Percentiles rank a stretch among this genome's conserved stretches.
Conservation (phyloP, 2,888 invertebrate species). For the Drymonia ruficornis region DNA sequence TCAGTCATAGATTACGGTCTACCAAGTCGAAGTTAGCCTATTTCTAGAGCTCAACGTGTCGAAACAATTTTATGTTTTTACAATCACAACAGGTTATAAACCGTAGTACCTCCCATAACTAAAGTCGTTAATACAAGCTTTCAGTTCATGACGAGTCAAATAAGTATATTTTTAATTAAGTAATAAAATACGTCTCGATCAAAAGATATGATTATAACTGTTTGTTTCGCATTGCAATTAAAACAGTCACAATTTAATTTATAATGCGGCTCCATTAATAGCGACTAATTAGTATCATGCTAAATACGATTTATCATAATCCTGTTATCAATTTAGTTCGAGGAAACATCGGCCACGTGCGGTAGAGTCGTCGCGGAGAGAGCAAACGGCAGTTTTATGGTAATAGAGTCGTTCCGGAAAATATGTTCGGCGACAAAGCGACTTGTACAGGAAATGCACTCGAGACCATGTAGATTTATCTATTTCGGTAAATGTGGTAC, state of each 20-base stretch:
- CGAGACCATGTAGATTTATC: conserved; percentile 60
- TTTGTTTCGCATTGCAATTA: not conserved
- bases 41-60: no score
- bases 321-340: conserved; percentile 30
- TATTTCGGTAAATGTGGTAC: conserved; percentile 34
- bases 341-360: conserved; percentile 63
- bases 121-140: not conserved
- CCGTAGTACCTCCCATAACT: no score
- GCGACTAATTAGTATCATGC: conserved; percentile 4
- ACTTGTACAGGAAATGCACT: conserved; percentile 80
- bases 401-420: conserved; percentile 72
- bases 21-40: no score
- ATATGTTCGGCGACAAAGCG: conserved; percentile 78
- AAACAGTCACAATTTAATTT: not conserved
- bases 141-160: not conserved
- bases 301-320: conserved; percentile 5
- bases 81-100: no score
- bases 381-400: conserved; percentile 79
- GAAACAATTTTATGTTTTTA: no score
- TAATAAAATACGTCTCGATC: not conserved
- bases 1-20: no score
- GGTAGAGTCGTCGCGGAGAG: conserved; percentile 52
- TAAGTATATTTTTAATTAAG: not conserved
- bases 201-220: not conserved
- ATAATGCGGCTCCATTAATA: conserved; percentile 8